These are phyloP conservation scores for Ornithoptera alexandrae DNA, from an alignment of 2,888 invertebrate species.

Conservation along the genomic window DNA sequence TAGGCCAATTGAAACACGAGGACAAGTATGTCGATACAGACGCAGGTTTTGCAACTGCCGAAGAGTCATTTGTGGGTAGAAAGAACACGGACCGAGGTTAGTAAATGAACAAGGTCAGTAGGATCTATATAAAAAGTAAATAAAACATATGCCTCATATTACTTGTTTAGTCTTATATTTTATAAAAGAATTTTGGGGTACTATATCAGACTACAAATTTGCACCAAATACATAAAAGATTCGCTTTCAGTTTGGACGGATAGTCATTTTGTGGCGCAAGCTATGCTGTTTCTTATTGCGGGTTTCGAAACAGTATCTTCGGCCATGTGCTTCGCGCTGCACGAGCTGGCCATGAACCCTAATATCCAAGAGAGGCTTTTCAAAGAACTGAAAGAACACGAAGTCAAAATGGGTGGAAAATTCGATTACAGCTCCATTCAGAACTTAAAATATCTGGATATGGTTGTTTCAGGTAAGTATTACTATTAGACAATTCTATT, in stretches of 20 bases:
- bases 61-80: slow-evolving; percentile 60
- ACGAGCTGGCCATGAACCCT: slow-evolving; percentile 81
- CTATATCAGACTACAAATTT: too few species aligned
- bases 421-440: slow-evolving; percentile 75
- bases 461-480: slow-evolving; percentile 77
- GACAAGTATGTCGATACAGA: slow-evolving; percentile 43
- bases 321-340: slow-evolving; percentile 71
- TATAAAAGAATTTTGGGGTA: too few species aligned
- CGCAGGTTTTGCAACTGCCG: slow-evolving; percentile 63
- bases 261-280: slow-evolving; percentile 69
- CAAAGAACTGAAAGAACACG: slow-evolving; percentile 75
- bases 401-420: slow-evolving; percentile 58
- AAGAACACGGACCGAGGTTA: slow-evolving; percentile 48
- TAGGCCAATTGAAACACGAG: slow-evolving; percentile 50
- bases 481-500: not conserved
- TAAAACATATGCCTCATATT: too few species aligned
- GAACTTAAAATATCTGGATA: slow-evolving; percentile 81
- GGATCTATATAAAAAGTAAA: too few species aligned
- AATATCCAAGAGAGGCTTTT: slow-evolving; percentile 78
- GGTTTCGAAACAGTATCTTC: slow-evolving; percentile 77
- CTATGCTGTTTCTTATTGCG: slow-evolving; percentile 77
- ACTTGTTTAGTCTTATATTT: too few species aligned
- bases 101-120: not conserved
- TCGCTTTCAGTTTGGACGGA: slow-evolving; percentile 54
- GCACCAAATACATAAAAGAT: not conserved